Evolutionary conservation across 2,797 vertebrate species (phyloP).

Genomic region (Rhadinocentrus ornatus): DNA sequence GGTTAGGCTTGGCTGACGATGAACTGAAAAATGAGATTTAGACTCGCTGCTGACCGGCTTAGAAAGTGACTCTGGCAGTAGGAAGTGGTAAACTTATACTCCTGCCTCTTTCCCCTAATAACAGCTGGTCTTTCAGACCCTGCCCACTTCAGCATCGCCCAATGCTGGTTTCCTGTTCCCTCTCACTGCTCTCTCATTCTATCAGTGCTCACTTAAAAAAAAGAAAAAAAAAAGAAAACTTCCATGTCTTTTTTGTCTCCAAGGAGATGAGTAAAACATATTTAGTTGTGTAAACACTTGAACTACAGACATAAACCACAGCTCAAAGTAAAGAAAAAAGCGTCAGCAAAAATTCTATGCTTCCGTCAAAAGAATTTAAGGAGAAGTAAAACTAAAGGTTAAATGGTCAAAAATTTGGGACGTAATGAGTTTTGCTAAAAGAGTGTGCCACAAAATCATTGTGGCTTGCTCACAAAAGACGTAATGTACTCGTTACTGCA

Average conservation of each 20-base stretch:
- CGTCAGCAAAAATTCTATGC: background rate
- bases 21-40: slow-evolving; percentile 43
- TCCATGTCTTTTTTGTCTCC: slow-evolving; percentile 50
- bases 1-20: slow-evolving; percentile 16
- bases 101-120: slow-evolving; percentile 70
- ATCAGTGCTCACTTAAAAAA: slow-evolving; percentile 32
- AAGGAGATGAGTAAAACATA: slow-evolving; percentile 41
- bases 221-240: background rate
- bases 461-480: slow-evolving; percentile 72
- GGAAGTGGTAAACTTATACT: slow-evolving; percentile 80
- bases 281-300: slow-evolving; percentile 22
- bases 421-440: slow-evolving; percentile 18
- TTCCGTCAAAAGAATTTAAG: background rate
- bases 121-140: slow-evolving; percentile 70
- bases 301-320: slow-evolving; percentile 3
- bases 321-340: slow-evolving; percentile 18
- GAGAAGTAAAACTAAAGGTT: slow-evolving; percentile 17
- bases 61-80: slow-evolving; percentile 65
- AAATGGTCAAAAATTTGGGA: slow-evolving; percentile 9
- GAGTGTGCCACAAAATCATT: slow-evolving; percentile 44
- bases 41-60: slow-evolving; percentile 52
- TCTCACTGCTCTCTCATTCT: slow-evolving; percentile 50
- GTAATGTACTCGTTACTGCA: slow-evolving; percentile 43
- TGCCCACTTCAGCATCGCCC: slow-evolving; percentile 72
- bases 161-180: slow-evolving; percentile 57